Conservation (phyloP, 1,140 invertebrate genomes). For the Drosophila busckii region DNA sequence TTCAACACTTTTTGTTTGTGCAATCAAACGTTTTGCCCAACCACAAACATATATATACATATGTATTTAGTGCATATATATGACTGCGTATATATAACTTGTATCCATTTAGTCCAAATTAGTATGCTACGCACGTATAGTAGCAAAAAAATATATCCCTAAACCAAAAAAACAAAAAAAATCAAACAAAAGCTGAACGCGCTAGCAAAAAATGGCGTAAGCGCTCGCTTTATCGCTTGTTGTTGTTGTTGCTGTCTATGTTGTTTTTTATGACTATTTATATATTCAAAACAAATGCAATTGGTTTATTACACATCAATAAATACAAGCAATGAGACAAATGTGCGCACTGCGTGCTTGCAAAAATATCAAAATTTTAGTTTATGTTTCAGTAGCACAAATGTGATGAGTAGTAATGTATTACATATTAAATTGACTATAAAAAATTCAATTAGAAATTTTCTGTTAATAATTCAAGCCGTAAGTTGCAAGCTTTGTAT, state of each 20-base stretch:
- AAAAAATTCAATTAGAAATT: no score
- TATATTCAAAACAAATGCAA: conserved; percentile 75
- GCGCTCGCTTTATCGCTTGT: conserved; percentile 29
- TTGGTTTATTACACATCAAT: conserved; percentile 76
- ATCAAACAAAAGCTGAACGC: conserved; percentile 43
- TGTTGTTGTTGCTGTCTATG: conserved; percentile 7
- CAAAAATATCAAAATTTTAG: no score
- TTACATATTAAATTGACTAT: no score
- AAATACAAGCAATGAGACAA: conserved; percentile 50
- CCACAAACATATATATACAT: not conserved
- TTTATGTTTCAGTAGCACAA: no score
- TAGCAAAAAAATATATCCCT: conserved; percentile 27
- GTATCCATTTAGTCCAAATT: conserved; percentile 64
- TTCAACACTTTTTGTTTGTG: conserved; percentile 73
- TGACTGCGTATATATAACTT: conserved; percentile 8
- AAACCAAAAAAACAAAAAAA: conserved; percentile 24
- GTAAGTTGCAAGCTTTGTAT: no score
- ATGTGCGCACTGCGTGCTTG: conserved; percentile 53
- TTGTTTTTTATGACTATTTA: conserved; percentile 60
- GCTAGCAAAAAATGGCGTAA: conserved; percentile 44
- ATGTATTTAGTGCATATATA: conserved; percentile 5
- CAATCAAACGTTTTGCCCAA: conserved; percentile 55
- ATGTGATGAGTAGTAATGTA: no score
- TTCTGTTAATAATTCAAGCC: no score
- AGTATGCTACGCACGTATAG: conserved; percentile 73